phyloP scores from a whole-genome alignment of 2,888 invertebrate species.

The Proisotoma minuta region DNA sequence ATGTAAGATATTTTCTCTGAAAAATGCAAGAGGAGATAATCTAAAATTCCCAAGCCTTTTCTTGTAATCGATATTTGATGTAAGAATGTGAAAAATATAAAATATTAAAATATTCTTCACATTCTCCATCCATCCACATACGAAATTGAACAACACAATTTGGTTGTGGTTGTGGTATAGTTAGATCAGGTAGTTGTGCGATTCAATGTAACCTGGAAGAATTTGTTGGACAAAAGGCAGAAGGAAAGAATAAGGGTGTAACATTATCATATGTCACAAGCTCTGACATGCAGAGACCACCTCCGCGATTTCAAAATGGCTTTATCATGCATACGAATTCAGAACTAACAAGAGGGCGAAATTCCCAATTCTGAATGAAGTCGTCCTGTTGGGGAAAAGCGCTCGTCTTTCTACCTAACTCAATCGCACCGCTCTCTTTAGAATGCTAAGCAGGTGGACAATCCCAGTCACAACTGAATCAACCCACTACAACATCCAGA shows the following conservation, averaged over 20 bases:
- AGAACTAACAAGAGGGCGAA: background rate
- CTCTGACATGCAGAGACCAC: background rate
- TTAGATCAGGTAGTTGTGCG: too few species aligned
- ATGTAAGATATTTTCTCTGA: too few species aligned
- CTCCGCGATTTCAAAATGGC: constrained; percentile 2
- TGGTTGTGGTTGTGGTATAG: too few species aligned
- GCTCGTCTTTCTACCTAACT: background rate
- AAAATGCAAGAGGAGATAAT: too few species aligned
- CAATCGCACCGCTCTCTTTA: background rate
- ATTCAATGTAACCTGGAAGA: constrained; percentile 2
- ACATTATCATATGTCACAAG: constrained; percentile 11
- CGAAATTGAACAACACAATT: too few species aligned
- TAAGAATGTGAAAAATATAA: too few species aligned
- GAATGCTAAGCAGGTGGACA: background rate
- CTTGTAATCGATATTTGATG: too few species aligned
- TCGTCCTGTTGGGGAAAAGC: background rate
- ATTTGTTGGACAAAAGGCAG: background rate
- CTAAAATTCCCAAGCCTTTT: too few species aligned
- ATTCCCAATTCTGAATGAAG: background rate
- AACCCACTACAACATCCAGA: too few species aligned
- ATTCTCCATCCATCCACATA: too few species aligned
- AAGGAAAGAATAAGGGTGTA: background rate
- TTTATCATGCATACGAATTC: constrained; percentile 12
- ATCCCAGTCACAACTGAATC: too few species aligned
- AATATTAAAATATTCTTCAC: constrained; percentile 12